Evolutionary conservation across 2,113 vertebrate species (phyloP).

Genomic region (Carettochelys insculpta): DNA sequence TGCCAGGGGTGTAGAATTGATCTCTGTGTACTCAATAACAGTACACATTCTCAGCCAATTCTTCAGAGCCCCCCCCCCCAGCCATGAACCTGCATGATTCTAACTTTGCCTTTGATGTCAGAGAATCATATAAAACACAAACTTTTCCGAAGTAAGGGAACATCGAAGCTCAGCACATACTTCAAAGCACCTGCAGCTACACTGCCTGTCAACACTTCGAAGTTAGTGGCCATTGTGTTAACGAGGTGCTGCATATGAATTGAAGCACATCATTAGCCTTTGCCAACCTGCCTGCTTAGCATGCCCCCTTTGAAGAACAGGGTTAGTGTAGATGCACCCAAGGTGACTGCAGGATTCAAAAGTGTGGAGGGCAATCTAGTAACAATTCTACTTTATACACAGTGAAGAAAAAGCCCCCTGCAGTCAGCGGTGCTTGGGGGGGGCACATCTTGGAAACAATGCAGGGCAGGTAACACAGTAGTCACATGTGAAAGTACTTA

Average conservation of each 20-base stretch:
- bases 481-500: not conserved
- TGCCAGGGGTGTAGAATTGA: not conserved
- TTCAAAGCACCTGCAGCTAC: no score
- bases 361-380: not conserved
- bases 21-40: not conserved
- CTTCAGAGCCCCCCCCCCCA: not conserved
- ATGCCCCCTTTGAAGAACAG: no score
- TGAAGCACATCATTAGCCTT: no score
- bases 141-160: no score
- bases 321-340: no score
- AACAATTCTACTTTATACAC: not conserved
- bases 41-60: not conserved
- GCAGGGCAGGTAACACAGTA: not conserved
- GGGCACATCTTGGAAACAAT: not conserved
- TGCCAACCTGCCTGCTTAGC: no score
- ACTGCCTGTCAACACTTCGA: no score
- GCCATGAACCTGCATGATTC: not conserved
- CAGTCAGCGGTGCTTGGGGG: not conserved
- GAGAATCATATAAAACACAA: not conserved
- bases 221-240: no score
- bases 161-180: no score
- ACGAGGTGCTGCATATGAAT: no score
- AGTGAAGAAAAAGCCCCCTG: accelerated
- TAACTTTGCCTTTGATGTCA: not conserved
- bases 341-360: not conserved